Conservation (phyloP, 2,113 vertebrate species). For the Helogale parvula region DNA sequence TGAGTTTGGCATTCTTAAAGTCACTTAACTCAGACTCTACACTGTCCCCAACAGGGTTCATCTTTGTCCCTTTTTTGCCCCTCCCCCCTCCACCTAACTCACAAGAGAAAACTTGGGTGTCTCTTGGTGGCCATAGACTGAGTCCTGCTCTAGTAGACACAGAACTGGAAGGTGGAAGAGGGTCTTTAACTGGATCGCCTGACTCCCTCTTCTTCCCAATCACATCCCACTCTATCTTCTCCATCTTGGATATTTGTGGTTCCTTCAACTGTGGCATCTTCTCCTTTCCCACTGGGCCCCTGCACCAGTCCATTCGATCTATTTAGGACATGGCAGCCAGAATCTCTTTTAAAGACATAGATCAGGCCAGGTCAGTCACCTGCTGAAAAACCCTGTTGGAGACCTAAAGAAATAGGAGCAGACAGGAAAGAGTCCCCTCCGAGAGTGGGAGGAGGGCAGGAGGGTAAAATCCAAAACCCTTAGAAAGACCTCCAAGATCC, state of each 20-base stretch:
- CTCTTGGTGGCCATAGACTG: background rate
- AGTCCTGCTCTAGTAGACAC: background rate
- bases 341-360: background rate
- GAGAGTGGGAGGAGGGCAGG: too few relatives aligned
- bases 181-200: background rate
- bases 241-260: background rate
- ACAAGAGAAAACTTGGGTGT: background rate
- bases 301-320: background rate
- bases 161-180: background rate
- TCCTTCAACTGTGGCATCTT: background rate
- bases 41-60: background rate
- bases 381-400: background rate
- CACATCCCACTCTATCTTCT: background rate
- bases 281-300: background rate
- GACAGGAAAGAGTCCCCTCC: too few relatives aligned
- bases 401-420: too few relatives aligned
- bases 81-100: background rate
- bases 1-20: background rate
- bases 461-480: background rate
- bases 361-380: background rate
- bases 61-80: background rate
- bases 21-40: background rate
- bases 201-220: background rate
- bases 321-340: background rate
- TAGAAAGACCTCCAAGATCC: background rate